These are phyloP conservation scores for Myotis myotis DNA, from an alignment of 2,797 vertebrate species.

Conservation along the genomic window DNA sequence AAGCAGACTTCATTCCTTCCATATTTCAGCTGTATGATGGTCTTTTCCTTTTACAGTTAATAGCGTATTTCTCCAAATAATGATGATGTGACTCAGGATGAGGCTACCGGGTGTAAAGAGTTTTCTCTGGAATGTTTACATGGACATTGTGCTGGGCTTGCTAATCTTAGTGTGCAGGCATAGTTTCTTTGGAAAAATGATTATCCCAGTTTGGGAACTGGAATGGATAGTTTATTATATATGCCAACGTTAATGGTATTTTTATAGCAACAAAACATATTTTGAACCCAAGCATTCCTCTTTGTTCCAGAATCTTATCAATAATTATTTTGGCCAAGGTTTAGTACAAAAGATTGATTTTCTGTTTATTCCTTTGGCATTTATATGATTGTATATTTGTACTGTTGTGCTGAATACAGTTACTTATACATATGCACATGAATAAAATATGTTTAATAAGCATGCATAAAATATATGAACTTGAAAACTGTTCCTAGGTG, in stretches of 20 bases:
- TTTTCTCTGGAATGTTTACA: not conserved
- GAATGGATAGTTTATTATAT: slow-evolving; percentile 21
- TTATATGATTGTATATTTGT: slow-evolving; percentile 70
- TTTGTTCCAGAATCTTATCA: slow-evolving; percentile 48
- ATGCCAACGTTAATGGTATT: not conserved
- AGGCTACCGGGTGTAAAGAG: not conserved
- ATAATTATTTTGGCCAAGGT: slow-evolving; percentile 48
- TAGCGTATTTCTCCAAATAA: not conserved
- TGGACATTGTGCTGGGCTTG: not conserved
- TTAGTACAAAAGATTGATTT: slow-evolving; percentile 54
- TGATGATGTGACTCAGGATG: not conserved
- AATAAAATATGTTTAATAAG: slow-evolving; percentile 80
- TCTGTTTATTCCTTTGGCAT: slow-evolving; percentile 63
- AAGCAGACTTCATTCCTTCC: not conserved
- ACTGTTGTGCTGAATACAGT: slow-evolving; percentile 58
- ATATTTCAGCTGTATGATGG: not conserved
- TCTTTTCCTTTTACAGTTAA: not conserved
- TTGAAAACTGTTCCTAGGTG: slow-evolving; percentile 70
- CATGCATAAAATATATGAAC: slow-evolving; percentile 77
- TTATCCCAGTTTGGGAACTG: not conserved
- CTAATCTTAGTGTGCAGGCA: not conserved
- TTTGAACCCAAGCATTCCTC: slow-evolving; percentile 14
- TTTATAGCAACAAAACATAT: slow-evolving; percentile 14
- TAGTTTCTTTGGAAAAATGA: slow-evolving; percentile 50
- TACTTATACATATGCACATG: slow-evolving; percentile 66